Conservation (phyloP, 2,113 vertebrate genomes). For the Hyperopisus bebe region DNA sequence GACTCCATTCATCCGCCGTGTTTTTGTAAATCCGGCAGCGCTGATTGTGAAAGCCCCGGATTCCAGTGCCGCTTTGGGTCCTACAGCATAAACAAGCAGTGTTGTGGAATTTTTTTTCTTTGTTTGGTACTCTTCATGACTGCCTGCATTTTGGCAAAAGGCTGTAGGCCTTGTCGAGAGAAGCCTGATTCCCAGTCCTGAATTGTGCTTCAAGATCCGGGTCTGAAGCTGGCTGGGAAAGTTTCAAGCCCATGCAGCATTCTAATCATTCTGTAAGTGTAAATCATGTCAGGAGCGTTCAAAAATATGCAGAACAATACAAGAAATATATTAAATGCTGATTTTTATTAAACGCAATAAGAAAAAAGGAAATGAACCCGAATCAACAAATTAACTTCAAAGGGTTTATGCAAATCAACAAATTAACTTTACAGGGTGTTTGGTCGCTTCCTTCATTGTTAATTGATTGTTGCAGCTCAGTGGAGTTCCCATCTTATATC, state of each 20-base stretch:
- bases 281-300: background rate
- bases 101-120: slow-evolving; percentile 15
- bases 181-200: background rate
- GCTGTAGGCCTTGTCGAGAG: background rate
- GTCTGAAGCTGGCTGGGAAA: background rate
- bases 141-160: slow-evolving; percentile 19
- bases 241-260: background rate
- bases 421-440: background rate
- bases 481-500: background rate
- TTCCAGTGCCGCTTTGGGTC: slow-evolving; percentile 30
- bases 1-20: slow-evolving; percentile 26
- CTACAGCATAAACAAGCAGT: slow-evolving; percentile 33
- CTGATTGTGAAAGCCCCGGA: slow-evolving; percentile 35
- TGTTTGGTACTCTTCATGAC: slow-evolving; percentile 5
- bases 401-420: background rate
- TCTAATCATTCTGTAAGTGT: background rate
- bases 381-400: background rate
- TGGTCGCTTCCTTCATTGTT: background rate
- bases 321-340: background rate
- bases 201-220: background rate
- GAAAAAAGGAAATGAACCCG: background rate
- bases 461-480: background rate
- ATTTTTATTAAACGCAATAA: background rate
- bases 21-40: slow-evolving; percentile 11
- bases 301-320: background rate